Evolutionary conservation across 2,888 invertebrate genomes (phyloP).

Genomic region (Habroteleia sp.): DNA sequence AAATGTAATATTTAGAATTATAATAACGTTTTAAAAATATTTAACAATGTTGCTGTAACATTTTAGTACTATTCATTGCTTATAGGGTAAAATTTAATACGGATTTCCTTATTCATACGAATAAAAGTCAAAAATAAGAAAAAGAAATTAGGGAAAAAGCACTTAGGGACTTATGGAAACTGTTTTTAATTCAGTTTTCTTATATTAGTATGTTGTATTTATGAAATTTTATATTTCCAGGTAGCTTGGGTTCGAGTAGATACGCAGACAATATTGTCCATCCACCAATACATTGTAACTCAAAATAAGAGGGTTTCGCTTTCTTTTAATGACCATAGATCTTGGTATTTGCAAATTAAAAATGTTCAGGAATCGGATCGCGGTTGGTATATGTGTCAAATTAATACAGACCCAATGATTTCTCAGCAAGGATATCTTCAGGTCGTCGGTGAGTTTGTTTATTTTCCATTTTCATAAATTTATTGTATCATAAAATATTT

Average conservation of each 20-base stretch:
- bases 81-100: too few relatives aligned
- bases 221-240: constrained; percentile 81
- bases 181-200: too few relatives aligned
- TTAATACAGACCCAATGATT: constrained; percentile 97
- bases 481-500: too few relatives aligned
- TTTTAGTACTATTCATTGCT: too few relatives aligned
- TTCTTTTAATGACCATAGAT: constrained; percentile 93
- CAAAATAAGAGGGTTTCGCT: constrained; percentile 94
- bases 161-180: too few relatives aligned
- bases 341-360: constrained; percentile 95
- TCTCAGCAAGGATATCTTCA: constrained; percentile 94
- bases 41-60: too few relatives aligned
- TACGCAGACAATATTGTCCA: constrained; percentile 94
- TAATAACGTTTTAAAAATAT: too few relatives aligned
- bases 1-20: too few relatives aligned
- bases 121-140: too few relatives aligned
- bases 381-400: constrained; percentile 96
- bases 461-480: constrained; percentile 2
- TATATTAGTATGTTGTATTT: too few relatives aligned
- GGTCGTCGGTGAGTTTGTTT: constrained; percentile 90
- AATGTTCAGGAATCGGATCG: constrained; percentile 93
- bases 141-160: too few relatives aligned
- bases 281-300: constrained; percentile 95
- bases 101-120: too few relatives aligned
- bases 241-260: constrained; percentile 97